Evolutionary conservation across 2,113 vertebrate species (phyloP), one percentile per base, ranked within the genome.

Genomic region (Abramis brama): DNA sequence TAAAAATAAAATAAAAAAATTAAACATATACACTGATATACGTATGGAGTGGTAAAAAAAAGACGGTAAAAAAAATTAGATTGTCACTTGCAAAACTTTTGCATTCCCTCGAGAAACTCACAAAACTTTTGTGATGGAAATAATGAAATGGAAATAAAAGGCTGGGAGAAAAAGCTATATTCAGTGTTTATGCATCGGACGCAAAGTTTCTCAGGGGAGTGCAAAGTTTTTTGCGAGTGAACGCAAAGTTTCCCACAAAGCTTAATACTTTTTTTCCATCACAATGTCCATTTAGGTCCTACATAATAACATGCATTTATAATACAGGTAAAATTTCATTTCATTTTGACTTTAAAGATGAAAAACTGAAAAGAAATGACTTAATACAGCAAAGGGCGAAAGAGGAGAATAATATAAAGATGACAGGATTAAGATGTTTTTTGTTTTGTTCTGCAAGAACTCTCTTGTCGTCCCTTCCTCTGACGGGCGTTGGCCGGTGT

Each of bases 401-500:
- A 57, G 19, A n/a, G 33, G 5, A n/a, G 57, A 9, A 23, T 27
- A 21, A 73, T 43, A 80, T 11, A 4, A 60, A 73, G 70, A 57
- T 1, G 30, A 62, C 33, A 4, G 5, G 10, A 17, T 59, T 43
- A 30, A 45, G 45, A 21, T 15, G 21, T 36, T 11, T n/a, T 43
- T 76, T 68, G 8, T 43, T 43, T 43, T 43, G 43, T 27, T 27
- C n/a, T 57, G 43, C 64, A n/a, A 30, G 64, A 23, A 59, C 30
- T 55, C 64, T 39, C 11, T 50, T 4, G 3, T 73, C 13, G 4
- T 27, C 81, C 43, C 12, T 27, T 59, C 47, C 64, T 82, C 13
- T 39, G 68, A 57, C 6, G 21, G 64, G 9, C n/a, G 27, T 39
- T 83, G 81, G 81, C 66, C 81, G 19, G 33, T 57, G 66, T 83